Evolutionary conservation across 92 coral and sea anemone species (phyloP).

Genomic region (Phenganax subtilis): DNA sequence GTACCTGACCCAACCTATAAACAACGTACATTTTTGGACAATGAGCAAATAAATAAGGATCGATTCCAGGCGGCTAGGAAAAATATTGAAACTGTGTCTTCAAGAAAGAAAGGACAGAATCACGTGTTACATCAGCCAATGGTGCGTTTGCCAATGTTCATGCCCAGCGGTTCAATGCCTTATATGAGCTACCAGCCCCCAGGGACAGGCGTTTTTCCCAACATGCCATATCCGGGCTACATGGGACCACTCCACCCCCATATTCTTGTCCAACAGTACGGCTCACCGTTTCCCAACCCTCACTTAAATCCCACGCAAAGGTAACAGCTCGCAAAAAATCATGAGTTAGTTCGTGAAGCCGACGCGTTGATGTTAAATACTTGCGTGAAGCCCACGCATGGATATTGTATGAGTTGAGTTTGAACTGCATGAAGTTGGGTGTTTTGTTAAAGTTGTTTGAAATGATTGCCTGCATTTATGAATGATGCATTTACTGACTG

Average conservation of each 20-base stretch:
- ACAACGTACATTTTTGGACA: constrained; percentile 1
- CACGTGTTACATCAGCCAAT: not conserved
- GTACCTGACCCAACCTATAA: not conserved
- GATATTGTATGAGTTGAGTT: too few species aligned
- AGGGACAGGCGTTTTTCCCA: not conserved
- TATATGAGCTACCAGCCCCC: not conserved
- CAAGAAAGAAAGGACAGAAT: not conserved
- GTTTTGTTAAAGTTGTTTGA: not conserved
- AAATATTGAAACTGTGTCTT: not conserved
- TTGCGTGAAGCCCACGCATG: too few species aligned
- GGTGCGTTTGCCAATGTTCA: not conserved
- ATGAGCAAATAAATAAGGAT: not conserved
- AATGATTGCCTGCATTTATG: not conserved
- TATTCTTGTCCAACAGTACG: not conserved
- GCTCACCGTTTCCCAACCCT: constrained; percentile 2
- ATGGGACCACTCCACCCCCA: not conserved
- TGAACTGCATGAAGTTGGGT: too few species aligned
- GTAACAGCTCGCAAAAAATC: not conserved
- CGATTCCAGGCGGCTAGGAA: not conserved
- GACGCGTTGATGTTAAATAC: too few species aligned
- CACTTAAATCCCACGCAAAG: not conserved
- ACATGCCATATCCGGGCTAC: constrained; percentile 9
- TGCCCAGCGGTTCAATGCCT: not conserved
- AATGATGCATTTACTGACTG: too few species aligned
- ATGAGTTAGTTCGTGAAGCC: not conserved